Evolutionary conservation across 2,888 invertebrate species (phyloP), one percentile per base, ranked within the genome.

Genomic region (Meganola albula): DNA sequence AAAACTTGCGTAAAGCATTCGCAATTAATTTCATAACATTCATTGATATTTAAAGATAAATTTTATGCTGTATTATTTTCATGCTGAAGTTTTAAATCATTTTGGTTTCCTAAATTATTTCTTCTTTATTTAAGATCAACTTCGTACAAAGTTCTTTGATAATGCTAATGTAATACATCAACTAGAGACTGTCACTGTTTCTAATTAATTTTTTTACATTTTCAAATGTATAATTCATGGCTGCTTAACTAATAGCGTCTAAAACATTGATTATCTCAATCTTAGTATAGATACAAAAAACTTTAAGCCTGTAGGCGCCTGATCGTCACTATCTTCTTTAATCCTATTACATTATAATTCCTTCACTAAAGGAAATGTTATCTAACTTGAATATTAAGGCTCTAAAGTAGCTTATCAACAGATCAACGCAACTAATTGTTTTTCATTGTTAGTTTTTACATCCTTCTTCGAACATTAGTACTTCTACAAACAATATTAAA

Each of bases 271-370:
- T 64, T 58, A 61, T 53, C 45, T 33, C 31, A 40, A 49, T 34
- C 50, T 50, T 55, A 47, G 56, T 42, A 46, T 43, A 47, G 41
- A 52, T 44, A 51, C 44, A 53, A 51, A 59, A 61, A 57, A 48
- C 40, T 34, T 29, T 67, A 73, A 73, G 68, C 71, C 55, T 27
- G 2, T 21, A 43, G 58, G 58, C 56, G 48, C 55, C 58, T 46
- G 36, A 12, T 7, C 16, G 12, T 24, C 35, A 24, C 41, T 55
- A 55, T 51, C 53, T 29, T 6, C 27, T 13, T 27, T 55, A 61
- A 63, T 63, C 58, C 54, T 63, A 57, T 57, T 58, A 59, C 39
- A 48, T 48, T 47, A 46, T 51, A 51, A 53, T 56, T 46, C 39
- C 47, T 45, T 37, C 34, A 43, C 26, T 27, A 48, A 38, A 39